Evolutionary conservation across 2,888 invertebrate species (phyloP).

Genomic region (Thecocarcelia acutangulata): DNA sequence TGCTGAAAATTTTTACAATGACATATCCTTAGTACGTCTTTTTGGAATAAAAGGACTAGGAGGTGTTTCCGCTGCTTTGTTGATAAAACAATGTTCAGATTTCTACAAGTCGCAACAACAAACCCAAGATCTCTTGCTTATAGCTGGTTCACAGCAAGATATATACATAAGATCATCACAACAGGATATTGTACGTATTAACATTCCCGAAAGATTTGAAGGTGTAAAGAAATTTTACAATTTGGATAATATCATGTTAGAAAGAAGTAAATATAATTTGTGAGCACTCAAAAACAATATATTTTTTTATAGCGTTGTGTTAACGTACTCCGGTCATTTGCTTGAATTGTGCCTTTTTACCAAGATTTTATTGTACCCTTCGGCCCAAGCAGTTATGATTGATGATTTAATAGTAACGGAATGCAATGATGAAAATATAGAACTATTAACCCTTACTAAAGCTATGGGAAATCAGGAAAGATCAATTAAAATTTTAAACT

Average conservation of each 20-base stretch:
- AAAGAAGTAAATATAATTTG: slow-evolving; percentile 3
- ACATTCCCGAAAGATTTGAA: slow-evolving; percentile 73
- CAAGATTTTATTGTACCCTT: slow-evolving; percentile 72
- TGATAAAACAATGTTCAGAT: slow-evolving; percentile 65
- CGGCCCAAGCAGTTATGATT: slow-evolving; percentile 70
- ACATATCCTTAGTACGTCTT: slow-evolving; percentile 73
- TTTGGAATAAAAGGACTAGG: slow-evolving; percentile 70
- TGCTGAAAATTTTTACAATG: slow-evolving; percentile 75
- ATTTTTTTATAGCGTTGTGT: slow-evolving; percentile 73
- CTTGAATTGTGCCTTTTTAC: slow-evolving; percentile 79
- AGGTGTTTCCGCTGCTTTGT: slow-evolving; percentile 70
- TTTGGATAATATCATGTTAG: slow-evolving; percentile 78
- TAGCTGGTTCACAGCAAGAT: slow-evolving; percentile 72
- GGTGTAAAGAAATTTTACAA: slow-evolving; percentile 77
- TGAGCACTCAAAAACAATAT: not conserved
- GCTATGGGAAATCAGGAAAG: slow-evolving; percentile 69
- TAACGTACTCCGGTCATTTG: slow-evolving; percentile 77
- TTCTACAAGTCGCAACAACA: not conserved
- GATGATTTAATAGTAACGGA: slow-evolving; percentile 79
- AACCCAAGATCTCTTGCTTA: slow-evolving; percentile 57
- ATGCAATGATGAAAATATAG: slow-evolving; percentile 77
- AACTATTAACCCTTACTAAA: slow-evolving; percentile 78
- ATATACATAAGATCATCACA: slow-evolving; percentile 72
- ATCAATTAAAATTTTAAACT: slow-evolving; percentile 78
- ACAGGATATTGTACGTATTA: slow-evolving; percentile 72